Evolutionary conservation across 2,888 invertebrate genomes (phyloP), one percentile per base, ranked within the genome.

Genomic region (Aplocera efformata): DNA sequence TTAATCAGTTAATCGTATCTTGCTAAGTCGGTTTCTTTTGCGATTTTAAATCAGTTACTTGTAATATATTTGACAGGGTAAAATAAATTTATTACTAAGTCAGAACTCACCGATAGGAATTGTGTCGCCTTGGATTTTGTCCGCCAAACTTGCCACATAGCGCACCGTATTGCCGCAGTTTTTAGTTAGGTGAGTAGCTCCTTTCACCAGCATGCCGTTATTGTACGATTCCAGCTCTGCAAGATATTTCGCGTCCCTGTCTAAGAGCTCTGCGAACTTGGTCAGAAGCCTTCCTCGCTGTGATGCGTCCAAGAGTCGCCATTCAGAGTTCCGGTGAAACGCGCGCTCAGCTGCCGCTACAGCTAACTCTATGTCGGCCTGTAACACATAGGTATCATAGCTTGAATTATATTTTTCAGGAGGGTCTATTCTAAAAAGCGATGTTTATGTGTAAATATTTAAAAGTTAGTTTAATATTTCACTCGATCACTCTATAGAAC

Each of bases 161-260:
- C 94, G 91, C 3, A 94, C 66, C 79, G 31, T 81, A 78, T 34
- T 90, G 67, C 35, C 86, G 68, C 47, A 72, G 60, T 0, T 77
- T 68, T 0, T 91, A 54, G 72, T 92, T 91, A 56, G 89, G 83
- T 7, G 60, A 63, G 48, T 90, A 90, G 93, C 84, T 51, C 88
- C 76, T 5, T 79, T 69, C 62, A 91, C 93, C 0, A 97, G 94
- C 78, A 96, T 96, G 10, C 98, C 98, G 79, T 97, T 97, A 73
- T 99, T 96, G 46, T 96, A 75, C 0, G 97, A 95, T 85, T 97
- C 98, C 62, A 97, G 81, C 58, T 94, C 94, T 25, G 94, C 92
- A 28, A 97, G 66, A 58, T 96, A 95, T 3, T 84, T 81, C 1
- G 86, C 75, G 72, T 97, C 94, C 27, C 94, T 86, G 66, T 94